Base-by-base conservation (phyloP, 2,113 vertebrate species). In the Nothobranchius furzeri region DNA sequence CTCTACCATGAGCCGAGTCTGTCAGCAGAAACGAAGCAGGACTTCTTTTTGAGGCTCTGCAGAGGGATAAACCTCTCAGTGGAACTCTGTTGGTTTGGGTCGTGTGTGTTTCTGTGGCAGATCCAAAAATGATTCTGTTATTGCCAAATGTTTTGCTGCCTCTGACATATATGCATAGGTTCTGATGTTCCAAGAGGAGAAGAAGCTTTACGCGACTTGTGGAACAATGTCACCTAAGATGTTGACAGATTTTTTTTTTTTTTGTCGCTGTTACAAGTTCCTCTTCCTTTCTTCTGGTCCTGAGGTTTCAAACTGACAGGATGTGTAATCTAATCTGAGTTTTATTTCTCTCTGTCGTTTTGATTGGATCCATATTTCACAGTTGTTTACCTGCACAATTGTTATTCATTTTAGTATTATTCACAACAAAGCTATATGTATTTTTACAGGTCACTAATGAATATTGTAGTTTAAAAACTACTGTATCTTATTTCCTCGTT, bases 1-100 rank as follows among this genome's bases (percentile, higher is more conserved):
- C 17, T 72, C 78, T 87, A 72, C 85, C 76, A 84, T 70, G 52
- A 60, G 64, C 80, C 50, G 35, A 17, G 36, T 17, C 35, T 46
- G 14, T 70, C 43, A 37, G 37, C 61, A 54, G 60, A 71, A 78
- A 53, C 12, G 2, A 60, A 59, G 47, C 40, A 40, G 20, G 51
- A 77, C 48, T 12, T 37, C 63, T 20, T 50, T 42, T 42, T 8
- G n/a, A 40, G 15, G 60, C 59, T 79, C 50, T 43, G 59, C 37
- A 45, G 17, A 70, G 40, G 69, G 45, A 59, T 56, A 30, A 61
- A 49, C 15, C 60, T 70, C 59, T 59, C 54, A 51, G 25, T 4
- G 9, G 52, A 12, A 40, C 15, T 17, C 36, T 36, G 15, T 61
- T 37, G 25, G 37, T 54, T 14, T 17, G 5, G 1, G 43, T 42